These are phyloP conservation scores for Megalonaias nervosa DNA, from an alignment of 1,140 invertebrate species.

Conservation along the genomic window DNA sequence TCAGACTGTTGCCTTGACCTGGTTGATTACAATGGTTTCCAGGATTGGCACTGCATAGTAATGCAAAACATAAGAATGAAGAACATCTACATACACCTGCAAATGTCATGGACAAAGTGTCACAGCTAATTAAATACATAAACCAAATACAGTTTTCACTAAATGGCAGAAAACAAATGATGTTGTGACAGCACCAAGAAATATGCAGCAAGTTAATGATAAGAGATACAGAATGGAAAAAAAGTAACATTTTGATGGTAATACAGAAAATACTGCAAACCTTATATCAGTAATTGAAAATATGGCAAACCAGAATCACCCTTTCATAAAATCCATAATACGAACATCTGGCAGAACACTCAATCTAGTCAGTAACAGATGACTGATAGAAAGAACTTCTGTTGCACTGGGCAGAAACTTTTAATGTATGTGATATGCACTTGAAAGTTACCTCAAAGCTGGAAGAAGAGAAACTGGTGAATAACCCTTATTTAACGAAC, in stretches of 20 bases:
- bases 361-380: conserved; percentile 31
- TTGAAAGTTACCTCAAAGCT: conserved; percentile 22
- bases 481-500: conserved; percentile 24
- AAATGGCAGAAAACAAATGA: conserved; percentile 28
- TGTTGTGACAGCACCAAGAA: conserved; percentile 15
- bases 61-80: no score
- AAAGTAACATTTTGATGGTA: background rate
- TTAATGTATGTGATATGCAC: conserved; percentile 39
- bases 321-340: conserved; percentile 22
- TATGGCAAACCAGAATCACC: conserved; percentile 12
- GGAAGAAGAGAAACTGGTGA: background rate
- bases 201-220: conserved; percentile 23
- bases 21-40: background rate
- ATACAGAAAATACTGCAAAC: conserved; percentile 27
- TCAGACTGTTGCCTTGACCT: no score
- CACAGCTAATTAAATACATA: background rate
- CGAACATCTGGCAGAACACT: conserved; percentile 27
- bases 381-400: conserved; percentile 24
- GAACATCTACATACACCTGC: background rate
- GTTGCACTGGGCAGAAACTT: conserved; percentile 30
- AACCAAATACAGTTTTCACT: conserved; percentile 1
- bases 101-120: conserved; percentile 16
- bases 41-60: conserved; percentile 4
- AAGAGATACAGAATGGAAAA: conserved; percentile 14
- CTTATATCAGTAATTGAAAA: conserved; percentile 34